Percentiles rank a stretch among this genome's conserved stretches.
Evolutionary conservation across 2,888 invertebrate species (phyloP).

Genomic region (Orthosia incerta): DNA sequence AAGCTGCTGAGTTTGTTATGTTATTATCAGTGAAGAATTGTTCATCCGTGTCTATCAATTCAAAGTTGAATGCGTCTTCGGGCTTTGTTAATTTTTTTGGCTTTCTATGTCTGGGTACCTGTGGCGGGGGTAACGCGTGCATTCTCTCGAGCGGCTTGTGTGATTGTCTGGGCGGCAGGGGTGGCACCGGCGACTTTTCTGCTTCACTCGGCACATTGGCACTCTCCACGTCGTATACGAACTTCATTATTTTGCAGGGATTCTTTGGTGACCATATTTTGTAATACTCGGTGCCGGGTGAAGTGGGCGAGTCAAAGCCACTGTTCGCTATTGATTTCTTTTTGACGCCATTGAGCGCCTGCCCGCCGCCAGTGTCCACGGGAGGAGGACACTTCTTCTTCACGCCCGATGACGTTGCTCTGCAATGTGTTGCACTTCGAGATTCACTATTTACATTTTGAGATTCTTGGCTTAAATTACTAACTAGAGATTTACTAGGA

Average conservation of each 20-base stretch:
- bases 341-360: conserved; percentile 90
- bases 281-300: conserved; percentile 92
- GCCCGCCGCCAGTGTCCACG: conserved; percentile 89
- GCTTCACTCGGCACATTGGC: conserved; percentile 86
- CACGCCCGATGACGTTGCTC: conserved; percentile 86
- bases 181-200: conserved; percentile 93
- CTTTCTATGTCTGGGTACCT: conserved; percentile 93
- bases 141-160: conserved; percentile 95
- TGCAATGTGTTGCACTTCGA: conserved; percentile 82
- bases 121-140: conserved; percentile 93
- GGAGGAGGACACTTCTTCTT: conserved; percentile 91
- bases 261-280: conserved; percentile 93
- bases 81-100: conserved; percentile 92
- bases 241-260: conserved; percentile 91
- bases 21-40: conserved; percentile 89
- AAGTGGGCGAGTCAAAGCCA: conserved; percentile 90
- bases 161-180: conserved; percentile 93
- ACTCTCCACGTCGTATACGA: conserved; percentile 89
- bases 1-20: conserved; percentile 84
- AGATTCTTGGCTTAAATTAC: conserved; percentile 86
- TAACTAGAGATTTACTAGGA: conserved; percentile 89
- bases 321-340: conserved; percentile 92
- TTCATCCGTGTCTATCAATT: conserved; percentile 96
- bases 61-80: conserved; percentile 96
- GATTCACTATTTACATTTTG: conserved; percentile 87